Evolutionary conservation across 2,113 vertebrate genomes (phyloP).

Genomic region (Sardina pilchardus): DNA sequence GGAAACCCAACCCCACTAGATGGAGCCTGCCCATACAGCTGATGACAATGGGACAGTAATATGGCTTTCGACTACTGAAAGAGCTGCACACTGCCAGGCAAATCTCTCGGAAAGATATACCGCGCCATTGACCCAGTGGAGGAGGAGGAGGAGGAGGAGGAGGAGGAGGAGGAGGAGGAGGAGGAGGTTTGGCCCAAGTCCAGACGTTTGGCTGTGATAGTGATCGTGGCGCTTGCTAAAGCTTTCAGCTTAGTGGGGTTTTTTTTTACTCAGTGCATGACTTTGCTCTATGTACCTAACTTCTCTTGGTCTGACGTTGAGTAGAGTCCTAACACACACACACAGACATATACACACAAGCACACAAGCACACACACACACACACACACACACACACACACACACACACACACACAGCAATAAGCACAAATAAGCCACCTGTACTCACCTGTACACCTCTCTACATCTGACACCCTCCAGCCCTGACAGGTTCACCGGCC

Average conservation of each 20-base stretch:
- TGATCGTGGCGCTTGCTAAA: not conserved
- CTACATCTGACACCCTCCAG: too few relatives aligned
- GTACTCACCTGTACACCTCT: too few relatives aligned
- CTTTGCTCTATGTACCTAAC: too few relatives aligned
- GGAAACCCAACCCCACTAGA: slow-evolving; percentile 1
- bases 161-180: not conserved
- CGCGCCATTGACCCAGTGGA: not conserved
- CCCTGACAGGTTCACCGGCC: not conserved
- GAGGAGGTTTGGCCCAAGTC: not conserved
- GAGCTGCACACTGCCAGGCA: not conserved
- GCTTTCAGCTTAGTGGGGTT: not conserved
- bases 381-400: too few relatives aligned
- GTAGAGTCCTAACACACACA: too few relatives aligned
- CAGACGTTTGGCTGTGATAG: not conserved
- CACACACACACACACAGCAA: too few relatives aligned
- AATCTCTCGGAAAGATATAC: not conserved
- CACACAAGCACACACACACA: too few relatives aligned
- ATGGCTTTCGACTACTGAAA: slow-evolving; percentile 14
- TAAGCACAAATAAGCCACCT: too few relatives aligned
- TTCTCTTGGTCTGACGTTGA: too few relatives aligned
- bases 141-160: not conserved
- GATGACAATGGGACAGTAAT: slow-evolving; percentile 11
- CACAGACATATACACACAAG: too few relatives aligned
- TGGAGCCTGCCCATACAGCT: not conserved
- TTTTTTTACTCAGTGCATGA: not conserved